Evolutionary conservation across 1,140 invertebrate genomes (phyloP), one percentile per base, ranked within the genome.

Genomic region (Dinothrombium tinctorium): DNA sequence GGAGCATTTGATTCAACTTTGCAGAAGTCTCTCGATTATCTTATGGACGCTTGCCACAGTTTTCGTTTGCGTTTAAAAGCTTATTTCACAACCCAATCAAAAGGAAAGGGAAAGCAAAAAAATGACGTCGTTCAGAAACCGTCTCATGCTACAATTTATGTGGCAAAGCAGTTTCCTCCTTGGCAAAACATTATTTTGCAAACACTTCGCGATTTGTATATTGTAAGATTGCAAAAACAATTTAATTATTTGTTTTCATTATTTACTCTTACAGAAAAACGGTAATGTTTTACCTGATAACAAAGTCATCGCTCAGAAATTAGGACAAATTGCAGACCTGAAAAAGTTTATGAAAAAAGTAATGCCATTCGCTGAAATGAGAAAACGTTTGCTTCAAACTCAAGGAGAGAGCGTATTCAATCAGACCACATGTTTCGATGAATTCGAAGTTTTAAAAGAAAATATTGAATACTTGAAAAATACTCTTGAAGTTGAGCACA

Each of bases 321-420:
- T 96, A 28, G 67, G 64, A 2, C 68, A 66, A 29, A 71, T 75
- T 38, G 53, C 66, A 0, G 74, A 79, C 25, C 59, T 96, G 17
- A 87, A 92, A 59, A 92, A 89, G 54, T 84, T 87, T 54, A 79
- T 74, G 71, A 96, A 96, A 61, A 72, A 80, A 51, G 76, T 83
- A 1, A 98, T 98, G 92, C 87, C 90, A 1, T 98, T 98, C 61
- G 90, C 87, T 0, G 83, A 90, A 62, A 45, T 55, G 65, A 67
- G 39, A 67, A 71, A 14, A 69, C 71, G 87, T 53, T 79, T 77
- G 55, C 62, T 90, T 41, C 64, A 69, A 35, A 59, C 64, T 24
- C 44, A 58, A 23, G 84, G 82, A 2, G 49, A 69, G 2, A 66
- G 66, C 43, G 84, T 82, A 0, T 57, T 95, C 28, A 74, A 79